Conservation (phyloP, 2,888 invertebrate genomes). For the Blomia tropicalis region DNA sequence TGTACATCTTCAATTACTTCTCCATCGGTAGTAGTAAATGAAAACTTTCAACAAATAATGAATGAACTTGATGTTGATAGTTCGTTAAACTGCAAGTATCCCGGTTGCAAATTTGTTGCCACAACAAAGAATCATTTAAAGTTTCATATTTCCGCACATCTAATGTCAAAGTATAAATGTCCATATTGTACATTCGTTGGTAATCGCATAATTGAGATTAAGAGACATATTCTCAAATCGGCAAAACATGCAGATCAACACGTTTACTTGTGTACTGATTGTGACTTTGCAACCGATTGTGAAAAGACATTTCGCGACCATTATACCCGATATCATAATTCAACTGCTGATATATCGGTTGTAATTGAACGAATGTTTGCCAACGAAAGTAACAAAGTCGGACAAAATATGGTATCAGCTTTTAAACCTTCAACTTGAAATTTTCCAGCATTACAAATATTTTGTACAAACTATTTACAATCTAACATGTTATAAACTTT, state of each 20-base stretch:
- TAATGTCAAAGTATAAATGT: constrained; percentile 23
- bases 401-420: not conserved
- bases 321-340: not conserved
- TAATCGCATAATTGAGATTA: constrained; percentile 18
- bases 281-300: constrained; percentile 20
- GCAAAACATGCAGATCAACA: constrained; percentile 16
- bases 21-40: not conserved
- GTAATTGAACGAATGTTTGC: constrained; percentile 18
- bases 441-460: not conserved
- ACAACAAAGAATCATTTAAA: constrained; percentile 12
- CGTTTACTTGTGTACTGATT: constrained; percentile 10
- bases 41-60: constrained; percentile 9
- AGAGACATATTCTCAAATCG: constrained; percentile 14
- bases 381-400: constrained; percentile 16
- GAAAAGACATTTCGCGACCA: constrained; percentile 20
- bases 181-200: constrained; percentile 23
- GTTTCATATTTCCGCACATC: constrained; percentile 19
- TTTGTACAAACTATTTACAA: not conserved
- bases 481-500: no score
- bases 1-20: not conserved
- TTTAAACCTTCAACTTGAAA: not conserved
- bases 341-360: not conserved
- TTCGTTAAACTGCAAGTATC: constrained; percentile 17
- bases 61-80: constrained; percentile 8
- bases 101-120: constrained; percentile 18